Percentiles rank a stretch among this genome's conserved stretches.
phyloP scores from a whole-genome alignment of 2,797 vertebrate species.

The Phylloscopus collybita region DNA sequence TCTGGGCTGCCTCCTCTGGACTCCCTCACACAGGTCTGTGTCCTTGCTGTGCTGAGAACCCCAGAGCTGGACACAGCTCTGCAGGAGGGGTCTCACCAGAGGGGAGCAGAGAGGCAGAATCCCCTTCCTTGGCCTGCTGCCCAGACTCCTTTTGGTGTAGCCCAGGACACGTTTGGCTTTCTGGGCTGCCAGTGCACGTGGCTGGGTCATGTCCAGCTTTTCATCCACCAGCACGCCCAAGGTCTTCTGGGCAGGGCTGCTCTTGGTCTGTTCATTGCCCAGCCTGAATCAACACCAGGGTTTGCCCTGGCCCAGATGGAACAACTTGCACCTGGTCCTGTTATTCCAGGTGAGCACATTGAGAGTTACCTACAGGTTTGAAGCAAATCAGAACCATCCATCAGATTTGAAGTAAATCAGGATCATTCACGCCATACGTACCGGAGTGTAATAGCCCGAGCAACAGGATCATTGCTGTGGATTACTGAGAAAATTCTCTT shows the following conservation, averaged over 20 bases:
- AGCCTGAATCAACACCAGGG: not conserved
- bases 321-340: not conserved
- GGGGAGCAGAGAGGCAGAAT: not conserved
- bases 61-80: not conserved
- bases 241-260: rapidly evolving
- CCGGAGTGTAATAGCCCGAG: conserved; percentile 96
- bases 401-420: not conserved
- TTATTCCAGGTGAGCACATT: not conserved
- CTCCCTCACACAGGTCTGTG: not conserved
- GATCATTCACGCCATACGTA: conserved; percentile 48
- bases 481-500: conserved; percentile 98
- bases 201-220: not conserved
- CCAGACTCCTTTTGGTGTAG: not conserved
- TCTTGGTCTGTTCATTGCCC: rapidly evolving
- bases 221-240: not conserved
- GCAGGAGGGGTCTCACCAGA: not conserved
- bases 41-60: not conserved
- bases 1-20: not conserved
- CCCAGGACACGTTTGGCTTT: not conserved
- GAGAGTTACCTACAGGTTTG: not conserved
- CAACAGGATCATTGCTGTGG: conserved; percentile 97
- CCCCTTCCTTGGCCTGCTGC: not conserved
- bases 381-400: not conserved
- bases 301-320: not conserved
- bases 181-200: not conserved